Evolutionary conservation across 2,888 invertebrate species (phyloP), one percentile per base, ranked within the genome.

Genomic region (Andricus curvator): DNA sequence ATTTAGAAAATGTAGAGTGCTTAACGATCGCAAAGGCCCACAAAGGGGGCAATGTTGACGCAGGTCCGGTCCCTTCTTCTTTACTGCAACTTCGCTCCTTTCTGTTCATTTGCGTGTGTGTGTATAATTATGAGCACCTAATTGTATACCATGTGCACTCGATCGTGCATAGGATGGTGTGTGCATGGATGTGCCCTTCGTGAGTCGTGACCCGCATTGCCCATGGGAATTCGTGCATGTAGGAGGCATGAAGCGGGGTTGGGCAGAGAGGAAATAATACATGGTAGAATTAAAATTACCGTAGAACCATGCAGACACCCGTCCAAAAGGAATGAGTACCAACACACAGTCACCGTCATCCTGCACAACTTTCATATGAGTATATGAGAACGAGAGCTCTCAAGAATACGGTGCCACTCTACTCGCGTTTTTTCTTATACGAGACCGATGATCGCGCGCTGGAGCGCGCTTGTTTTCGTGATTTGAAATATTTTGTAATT

Each of bases 241-340:
- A 56, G 29, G n/a, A 25, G 70, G 22, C 67, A 80, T 81, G 80
- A 51, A 70, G 80, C n/a, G 65, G 84, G 81, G 79, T 79, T 84
- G 82, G 74, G 82, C 84, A 82, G 81, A 80, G 80, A 82, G 81
- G 82, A 81, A 81, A 41, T 41, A 13, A 78, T 80, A 79, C 83
- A 83, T 86, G 85, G 84, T 86, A 86, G 86, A 85, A 88, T 88
- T 88, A 87, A 87, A 88, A 88, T 88, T 87, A 88, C 86, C 86
- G 85, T 86, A 82, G 84, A 87, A 86, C 88, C 86, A 85, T 85
- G 51, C 70, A 70, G 68, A 22, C 70, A 70, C 70, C 70, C 51
- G 33, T 51, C 48, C 51, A 51, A 51, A 29, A 51, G 51, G 17
- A 37, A 37, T 37, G 8, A 8, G 8, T 51, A 70, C 51, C 9